Conservation (phyloP, 2,888 invertebrate species). For the Lysandra coridon region DNA sequence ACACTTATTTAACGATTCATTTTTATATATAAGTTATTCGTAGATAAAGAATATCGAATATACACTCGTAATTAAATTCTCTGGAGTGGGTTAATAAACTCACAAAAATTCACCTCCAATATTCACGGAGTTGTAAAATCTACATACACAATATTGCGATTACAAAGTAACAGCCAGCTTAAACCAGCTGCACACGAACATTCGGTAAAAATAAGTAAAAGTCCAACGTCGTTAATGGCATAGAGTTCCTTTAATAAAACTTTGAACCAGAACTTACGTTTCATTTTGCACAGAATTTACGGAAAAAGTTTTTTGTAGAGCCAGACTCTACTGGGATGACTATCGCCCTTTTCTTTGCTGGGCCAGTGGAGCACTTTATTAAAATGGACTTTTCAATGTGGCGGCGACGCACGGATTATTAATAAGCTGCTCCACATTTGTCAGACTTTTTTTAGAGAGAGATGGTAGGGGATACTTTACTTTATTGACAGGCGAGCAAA, state of each 20-base stretch:
- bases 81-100: too few relatives aligned
- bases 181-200: not conserved
- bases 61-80: too few relatives aligned
- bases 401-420: not conserved
- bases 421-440: not conserved
- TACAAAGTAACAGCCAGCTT: not conserved
- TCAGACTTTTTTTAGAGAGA: not conserved
- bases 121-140: too few relatives aligned
- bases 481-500: too few relatives aligned
- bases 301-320: constrained; percentile 10
- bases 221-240: constrained; percentile 13
- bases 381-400: not conserved
- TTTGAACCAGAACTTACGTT: constrained; percentile 24
- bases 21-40: too few relatives aligned
- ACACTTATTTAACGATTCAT: too few relatives aligned
- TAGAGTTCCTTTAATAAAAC: constrained; percentile 20
- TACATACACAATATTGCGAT: not conserved
- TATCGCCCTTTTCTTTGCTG: not conserved
- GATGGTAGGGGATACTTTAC: not conserved
- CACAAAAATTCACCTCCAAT: too few relatives aligned
- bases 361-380: not conserved
- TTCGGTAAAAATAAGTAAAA: not conserved
- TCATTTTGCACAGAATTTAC: constrained; percentile 24
- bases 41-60: too few relatives aligned
- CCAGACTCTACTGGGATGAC: not conserved